These are phyloP conservation scores for Eudasyphora cyanicolor DNA, from an alignment of 2,888 invertebrate genomes.

Conservation along the genomic window DNA sequence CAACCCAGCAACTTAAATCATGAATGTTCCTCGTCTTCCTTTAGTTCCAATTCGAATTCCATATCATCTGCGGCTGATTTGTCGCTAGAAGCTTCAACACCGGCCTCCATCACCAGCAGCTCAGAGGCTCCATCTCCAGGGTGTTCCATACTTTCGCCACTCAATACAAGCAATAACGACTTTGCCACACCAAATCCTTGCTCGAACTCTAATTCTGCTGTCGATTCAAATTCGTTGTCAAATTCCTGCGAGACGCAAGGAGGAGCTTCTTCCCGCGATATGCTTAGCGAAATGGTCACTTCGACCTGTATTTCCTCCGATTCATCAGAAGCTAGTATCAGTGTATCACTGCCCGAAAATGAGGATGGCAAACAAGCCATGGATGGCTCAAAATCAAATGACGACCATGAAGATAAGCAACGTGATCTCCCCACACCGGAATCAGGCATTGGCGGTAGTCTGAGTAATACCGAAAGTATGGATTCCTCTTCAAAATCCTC, in stretches of 20 bases:
- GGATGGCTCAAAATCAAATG: constrained; percentile 43
- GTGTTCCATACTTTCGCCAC: constrained; percentile 59
- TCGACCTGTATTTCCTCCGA: constrained; percentile 72
- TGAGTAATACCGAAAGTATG: constrained; percentile 75
- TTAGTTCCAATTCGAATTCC: constrained; percentile 71
- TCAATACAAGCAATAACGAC: constrained; percentile 50
- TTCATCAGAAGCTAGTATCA: constrained; percentile 66
- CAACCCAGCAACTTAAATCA: constrained; percentile 57
- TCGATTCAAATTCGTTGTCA: constrained; percentile 59
- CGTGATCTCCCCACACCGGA: constrained; percentile 73
- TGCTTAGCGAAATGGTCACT: constrained; percentile 76
- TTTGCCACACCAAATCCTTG: constrained; percentile 68
- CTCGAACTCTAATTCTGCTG: constrained; percentile 64
- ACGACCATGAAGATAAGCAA: constrained; percentile 69
- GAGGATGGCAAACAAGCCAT: constrained; percentile 55
- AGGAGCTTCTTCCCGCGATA: constrained; percentile 67
- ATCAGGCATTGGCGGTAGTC: constrained; percentile 76
- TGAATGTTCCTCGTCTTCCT: constrained; percentile 71
- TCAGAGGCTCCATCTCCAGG: constrained; percentile 71
- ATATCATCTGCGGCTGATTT: constrained; percentile 75
- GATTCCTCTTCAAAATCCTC: constrained; percentile 60
- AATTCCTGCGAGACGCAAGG: constrained; percentile 53
- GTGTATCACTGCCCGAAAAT: constrained; percentile 61
- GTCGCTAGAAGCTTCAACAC: constrained; percentile 78
- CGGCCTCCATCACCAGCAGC: constrained; percentile 79